phyloP scores from a whole-genome alignment of 2,113 vertebrate genomes.

The Haliaeetus leucogaster region DNA sequence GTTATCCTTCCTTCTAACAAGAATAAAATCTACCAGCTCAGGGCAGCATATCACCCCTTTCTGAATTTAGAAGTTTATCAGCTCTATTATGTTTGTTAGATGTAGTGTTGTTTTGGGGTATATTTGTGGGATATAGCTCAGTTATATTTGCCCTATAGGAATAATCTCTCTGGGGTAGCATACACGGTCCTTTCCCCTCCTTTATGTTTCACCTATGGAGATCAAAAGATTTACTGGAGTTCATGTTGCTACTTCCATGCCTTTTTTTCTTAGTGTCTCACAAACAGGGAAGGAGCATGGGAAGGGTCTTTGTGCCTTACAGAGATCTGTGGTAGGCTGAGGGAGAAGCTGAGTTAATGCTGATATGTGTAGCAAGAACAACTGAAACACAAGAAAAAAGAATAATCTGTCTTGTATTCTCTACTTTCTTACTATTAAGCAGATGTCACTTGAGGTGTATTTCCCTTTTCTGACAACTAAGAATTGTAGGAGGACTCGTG shows the following conservation, averaged over 20 bases:
- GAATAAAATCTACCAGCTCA: background rate
- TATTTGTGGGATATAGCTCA: background rate
- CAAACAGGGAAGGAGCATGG: background rate
- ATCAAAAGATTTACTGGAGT: background rate
- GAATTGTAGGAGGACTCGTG: rapidly evolving
- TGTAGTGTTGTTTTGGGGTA: background rate
- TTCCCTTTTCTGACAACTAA: background rate
- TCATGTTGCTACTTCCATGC: background rate
- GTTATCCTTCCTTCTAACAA: background rate
- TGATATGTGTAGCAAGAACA: background rate
- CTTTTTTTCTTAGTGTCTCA: background rate
- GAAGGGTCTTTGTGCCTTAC: background rate
- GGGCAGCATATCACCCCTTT: background rate
- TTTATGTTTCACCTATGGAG: background rate
- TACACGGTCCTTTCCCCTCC: background rate
- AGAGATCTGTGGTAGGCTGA: background rate
- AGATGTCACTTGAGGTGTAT: background rate
- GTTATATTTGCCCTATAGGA: background rate
- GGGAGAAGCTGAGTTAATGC: background rate
- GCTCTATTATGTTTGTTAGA: background rate
- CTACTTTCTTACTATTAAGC: background rate
- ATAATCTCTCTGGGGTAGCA: background rate
- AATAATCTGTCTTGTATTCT: background rate
- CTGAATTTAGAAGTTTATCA: background rate
- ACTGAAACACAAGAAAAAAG: background rate